A percentile compares a stretch with the other conserved stretches of the same genome.
Evolutionary conservation across 2,888 invertebrate species (phyloP).

Genomic region (Orchestes rusci): DNA sequence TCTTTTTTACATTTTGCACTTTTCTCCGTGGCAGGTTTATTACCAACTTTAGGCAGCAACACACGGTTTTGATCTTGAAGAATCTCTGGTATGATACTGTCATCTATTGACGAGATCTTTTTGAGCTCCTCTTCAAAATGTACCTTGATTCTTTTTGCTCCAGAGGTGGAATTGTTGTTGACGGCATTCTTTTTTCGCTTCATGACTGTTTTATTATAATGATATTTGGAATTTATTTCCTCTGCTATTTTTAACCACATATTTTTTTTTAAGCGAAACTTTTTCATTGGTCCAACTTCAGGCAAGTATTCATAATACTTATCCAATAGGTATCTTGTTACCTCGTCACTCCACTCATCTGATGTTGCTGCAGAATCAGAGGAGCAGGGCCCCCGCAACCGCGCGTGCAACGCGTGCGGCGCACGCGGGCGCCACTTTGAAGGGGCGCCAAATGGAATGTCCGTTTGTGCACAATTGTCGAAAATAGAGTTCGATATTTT

Average conservation of each 20-base stretch:
- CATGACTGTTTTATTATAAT: not conserved
- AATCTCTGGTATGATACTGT: not conserved
- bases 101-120: not conserved
- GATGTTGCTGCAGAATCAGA: too few species aligned
- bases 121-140: not conserved
- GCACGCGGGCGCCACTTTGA: too few species aligned
- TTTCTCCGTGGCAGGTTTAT: too few species aligned
- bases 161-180: not conserved
- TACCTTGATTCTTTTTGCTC: not conserved
- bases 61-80: not conserved
- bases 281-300: not conserved
- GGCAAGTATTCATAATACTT: not conserved
- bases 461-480: too few species aligned
- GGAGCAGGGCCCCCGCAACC: too few species aligned
- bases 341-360: not conserved
- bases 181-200: constrained; percentile 1
- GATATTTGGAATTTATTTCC: not conserved
- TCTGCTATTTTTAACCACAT: constrained; percentile 1
- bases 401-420: too few species aligned
- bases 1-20: not conserved
- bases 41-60: not conserved
- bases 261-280: not conserved
- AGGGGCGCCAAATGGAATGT: too few species aligned
- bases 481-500: too few species aligned
- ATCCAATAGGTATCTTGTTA: not conserved